These are phyloP conservation scores for Dynastes tityus DNA, from an alignment of 2,888 invertebrate genomes.

Conservation along the genomic window DNA sequence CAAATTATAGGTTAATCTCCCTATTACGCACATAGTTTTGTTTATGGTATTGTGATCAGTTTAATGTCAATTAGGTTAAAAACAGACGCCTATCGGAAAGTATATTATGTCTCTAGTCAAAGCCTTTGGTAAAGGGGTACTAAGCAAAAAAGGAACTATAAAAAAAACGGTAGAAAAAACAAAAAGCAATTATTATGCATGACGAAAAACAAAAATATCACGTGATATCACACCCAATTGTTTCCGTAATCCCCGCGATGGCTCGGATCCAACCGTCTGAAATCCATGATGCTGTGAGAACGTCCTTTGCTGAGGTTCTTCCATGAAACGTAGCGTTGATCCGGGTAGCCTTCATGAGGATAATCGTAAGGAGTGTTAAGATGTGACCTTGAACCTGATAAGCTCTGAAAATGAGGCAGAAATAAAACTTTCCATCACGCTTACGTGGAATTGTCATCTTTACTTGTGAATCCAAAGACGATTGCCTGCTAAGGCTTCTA, in stretches of 20 bases:
- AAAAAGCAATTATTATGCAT: not conserved
- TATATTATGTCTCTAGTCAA: conserved; percentile 51
- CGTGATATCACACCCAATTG: conserved; percentile 64
- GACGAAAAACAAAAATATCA: conserved; percentile 34
- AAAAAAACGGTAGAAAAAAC: conserved; percentile 11
- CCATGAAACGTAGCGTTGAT: conserved; percentile 32
- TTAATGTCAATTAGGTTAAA: conserved; percentile 19
- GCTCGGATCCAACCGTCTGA: conserved; percentile 67
- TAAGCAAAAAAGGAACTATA: conserved; percentile 16
- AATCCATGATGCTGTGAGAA: conserved; percentile 71
- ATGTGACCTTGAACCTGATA: conserved; percentile 72
- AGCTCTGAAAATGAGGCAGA: conserved; percentile 69
- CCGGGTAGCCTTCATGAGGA: conserved; percentile 58
- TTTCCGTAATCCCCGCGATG: conserved; percentile 55
- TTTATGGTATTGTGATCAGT: not conserved
- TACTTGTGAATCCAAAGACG: conserved; percentile 52
- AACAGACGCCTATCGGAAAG: not conserved
- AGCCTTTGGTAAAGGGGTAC: conserved; percentile 50
- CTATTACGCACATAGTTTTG: no score
- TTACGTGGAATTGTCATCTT: not conserved
- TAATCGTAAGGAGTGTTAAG: conserved; percentile 71
- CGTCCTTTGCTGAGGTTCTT: conserved; percentile 54
- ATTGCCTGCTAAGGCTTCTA: conserved; percentile 46
- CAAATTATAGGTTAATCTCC: not conserved
- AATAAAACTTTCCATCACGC: not conserved